phyloP scores from a whole-genome alignment of 1,140 invertebrate species.

The Meloidogyne hapla region DNA sequence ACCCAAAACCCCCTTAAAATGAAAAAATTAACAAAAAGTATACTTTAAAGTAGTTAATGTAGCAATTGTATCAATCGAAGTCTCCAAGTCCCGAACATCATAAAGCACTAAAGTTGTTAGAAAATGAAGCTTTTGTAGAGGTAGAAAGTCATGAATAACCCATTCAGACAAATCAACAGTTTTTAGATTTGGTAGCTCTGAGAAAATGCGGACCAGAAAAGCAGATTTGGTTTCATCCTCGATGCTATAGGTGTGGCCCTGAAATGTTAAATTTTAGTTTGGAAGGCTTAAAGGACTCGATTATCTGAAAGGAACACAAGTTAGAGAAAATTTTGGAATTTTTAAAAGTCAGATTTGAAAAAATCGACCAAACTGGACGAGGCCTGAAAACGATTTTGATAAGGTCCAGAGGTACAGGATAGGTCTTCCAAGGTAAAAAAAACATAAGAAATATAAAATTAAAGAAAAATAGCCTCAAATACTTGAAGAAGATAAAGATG shows the following conservation, averaged over 20 bases:
- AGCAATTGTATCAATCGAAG: constrained; percentile 19
- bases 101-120: constrained; percentile 38
- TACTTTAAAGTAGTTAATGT: constrained; percentile 6
- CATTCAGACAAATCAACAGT: constrained; percentile 39
- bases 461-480: background rate
- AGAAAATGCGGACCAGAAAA: constrained; percentile 33
- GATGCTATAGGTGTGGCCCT: constrained; percentile 39
- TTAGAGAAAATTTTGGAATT: too few species aligned
- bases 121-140: constrained; percentile 26
- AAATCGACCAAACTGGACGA: too few species aligned
- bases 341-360: too few species aligned
- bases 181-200: constrained; percentile 12
- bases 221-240: constrained; percentile 31
- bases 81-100: constrained; percentile 37
- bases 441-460: too few species aligned
- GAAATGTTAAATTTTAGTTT: constrained; percentile 7
- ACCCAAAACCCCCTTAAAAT: too few species aligned
- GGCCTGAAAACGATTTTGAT: too few species aligned
- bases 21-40: background rate
- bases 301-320: too few species aligned
- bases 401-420: too few species aligned
- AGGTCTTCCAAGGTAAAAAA: too few species aligned
- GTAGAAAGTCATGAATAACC: constrained; percentile 14
- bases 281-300: too few species aligned
- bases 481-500: constrained; percentile 40